Base-by-base conservation (phyloP, 2,888 invertebrate genomes). In the Tiliacea citrago region DNA sequence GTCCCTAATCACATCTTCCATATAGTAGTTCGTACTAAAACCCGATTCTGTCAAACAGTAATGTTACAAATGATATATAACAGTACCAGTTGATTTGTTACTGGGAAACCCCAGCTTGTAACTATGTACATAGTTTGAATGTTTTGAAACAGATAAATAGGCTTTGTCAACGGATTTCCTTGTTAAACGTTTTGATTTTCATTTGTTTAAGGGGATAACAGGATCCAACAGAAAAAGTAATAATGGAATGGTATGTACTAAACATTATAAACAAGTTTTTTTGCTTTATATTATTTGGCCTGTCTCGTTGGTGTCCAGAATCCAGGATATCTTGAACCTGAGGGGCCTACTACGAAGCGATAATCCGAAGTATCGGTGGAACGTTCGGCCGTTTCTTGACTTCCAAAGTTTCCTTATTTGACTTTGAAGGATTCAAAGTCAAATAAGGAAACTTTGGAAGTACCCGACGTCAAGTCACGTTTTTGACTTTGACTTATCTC, bases 11-110 rank as follows among this genome's bases (percentile, higher is more conserved):
- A 71, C 24, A 79, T 76, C 45, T 72, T 24, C 5, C 18, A 24
- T 10, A 16, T 53, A 49, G 29, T 24, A 72, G 29, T 76, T 51
- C 16, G 49, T 42, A 71, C 55, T 45, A 13, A 63, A 83, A 61
- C 77, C 73, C 72, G 21, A 73, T 82, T 55, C 75, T 79, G 84
- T 85, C 85, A 74, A 82, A 85, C 39, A 79, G 45, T 73, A 39
- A 68, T 75, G 77, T 74, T 82, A 70, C 85, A 63, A 77, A 62
- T 79, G 78, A 79, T 84, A 75, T 70, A 84, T 76, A 71, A 62
- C 62, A 69, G 29, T 45, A 47, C 9, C 8, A 85, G 39, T 82
- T 78, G 85, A 85, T 85, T 85, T 82, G 78, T 85, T 67, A 66
- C 73, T 75, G 42, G 45, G 49, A 29, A 70, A 69, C 62, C 73